Percentiles rank a stretch among this genome's conserved stretches.
phyloP scores from a whole-genome alignment of 64 coral and sea anemone genomes.

The Pocillopora damicornis region DNA sequence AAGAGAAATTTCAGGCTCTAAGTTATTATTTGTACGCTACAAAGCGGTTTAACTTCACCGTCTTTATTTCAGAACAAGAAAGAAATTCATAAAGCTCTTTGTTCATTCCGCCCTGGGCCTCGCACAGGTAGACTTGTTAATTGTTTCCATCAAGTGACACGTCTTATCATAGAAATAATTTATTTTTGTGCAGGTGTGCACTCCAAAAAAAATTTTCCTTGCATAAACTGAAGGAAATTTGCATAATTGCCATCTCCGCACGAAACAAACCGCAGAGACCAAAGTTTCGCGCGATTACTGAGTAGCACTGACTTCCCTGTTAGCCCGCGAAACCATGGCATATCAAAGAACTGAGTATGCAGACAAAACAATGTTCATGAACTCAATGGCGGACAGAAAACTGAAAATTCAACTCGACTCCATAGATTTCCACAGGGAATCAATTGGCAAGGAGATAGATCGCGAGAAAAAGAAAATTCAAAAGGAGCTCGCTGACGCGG shows the following conservation, averaged over 20 bases:
- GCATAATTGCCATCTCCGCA: constrained; percentile 29
- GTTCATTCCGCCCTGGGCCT: background rate
- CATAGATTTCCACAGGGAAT: constrained; percentile 64
- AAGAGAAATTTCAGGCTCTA: constrained; percentile 6
- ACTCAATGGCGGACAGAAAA: constrained; percentile 81
- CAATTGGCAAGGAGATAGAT: constrained; percentile 81
- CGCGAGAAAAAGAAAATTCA: constrained; percentile 77
- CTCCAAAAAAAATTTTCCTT: constrained; percentile 14
- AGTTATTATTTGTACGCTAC: constrained; percentile 14
- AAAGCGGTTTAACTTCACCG: constrained; percentile 7
- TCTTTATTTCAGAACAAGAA: background rate
- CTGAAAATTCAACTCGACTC: constrained; percentile 73
- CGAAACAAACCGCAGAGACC: background rate
- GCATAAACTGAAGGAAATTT: constrained; percentile 36
- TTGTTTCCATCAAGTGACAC: constrained; percentile 30
- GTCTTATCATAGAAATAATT: constrained; percentile 33
- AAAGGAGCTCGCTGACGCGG: constrained; percentile 64
- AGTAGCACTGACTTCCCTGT: background rate
- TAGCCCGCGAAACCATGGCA: constrained; percentile 44
- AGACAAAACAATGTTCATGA: constrained; percentile 85
- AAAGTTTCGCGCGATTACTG: constrained; percentile 5
- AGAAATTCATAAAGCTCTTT: background rate
- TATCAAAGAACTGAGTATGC: constrained; percentile 89
- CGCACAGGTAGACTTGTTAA: constrained; percentile 1
- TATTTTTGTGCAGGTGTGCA: constrained; percentile 33